phyloP scores from a whole-genome alignment of 2,797 vertebrate genomes.

The Sebastes kiyomatsui region DNA sequence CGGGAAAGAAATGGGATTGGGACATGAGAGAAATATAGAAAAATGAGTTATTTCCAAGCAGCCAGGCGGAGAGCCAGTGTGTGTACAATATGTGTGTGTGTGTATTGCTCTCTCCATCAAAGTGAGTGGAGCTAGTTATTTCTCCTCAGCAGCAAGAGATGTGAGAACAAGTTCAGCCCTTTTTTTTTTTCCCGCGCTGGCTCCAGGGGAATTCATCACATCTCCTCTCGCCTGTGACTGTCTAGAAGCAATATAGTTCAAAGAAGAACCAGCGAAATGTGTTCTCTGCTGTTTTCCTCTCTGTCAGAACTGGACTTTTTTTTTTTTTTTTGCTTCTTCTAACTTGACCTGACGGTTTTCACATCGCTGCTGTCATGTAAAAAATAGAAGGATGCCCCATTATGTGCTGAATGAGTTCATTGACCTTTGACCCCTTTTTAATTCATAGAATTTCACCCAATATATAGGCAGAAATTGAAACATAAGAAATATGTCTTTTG shows the following conservation, averaged over 20 bases:
- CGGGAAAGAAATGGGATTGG: conserved; percentile 7
- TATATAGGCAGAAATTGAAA: neutral
- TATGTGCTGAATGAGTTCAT: neutral
- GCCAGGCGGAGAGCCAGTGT: conserved; percentile 16
- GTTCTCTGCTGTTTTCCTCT: conserved; percentile 47
- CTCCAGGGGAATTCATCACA: conserved; percentile 72
- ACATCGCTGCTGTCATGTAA: neutral
- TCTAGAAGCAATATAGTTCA: conserved; percentile 60
- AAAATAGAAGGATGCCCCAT: neutral
- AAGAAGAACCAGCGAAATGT: conserved; percentile 49
- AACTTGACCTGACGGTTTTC: conserved; percentile 2
- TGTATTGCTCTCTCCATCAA: conserved; percentile 59
- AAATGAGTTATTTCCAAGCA: conserved; percentile 55
- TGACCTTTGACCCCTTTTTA: neutral
- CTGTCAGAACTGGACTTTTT: conserved; percentile 34
- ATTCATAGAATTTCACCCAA: neutral
- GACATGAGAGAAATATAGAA: conserved; percentile 28
- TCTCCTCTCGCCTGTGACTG: conserved; percentile 57
- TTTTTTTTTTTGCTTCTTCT: neutral
- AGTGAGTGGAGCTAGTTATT: conserved; percentile 77
- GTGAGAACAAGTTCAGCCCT: conserved; percentile 71
- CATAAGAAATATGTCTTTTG: neutral
- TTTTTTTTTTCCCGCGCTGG: conserved; percentile 42
- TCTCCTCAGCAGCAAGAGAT: conserved; percentile 69
- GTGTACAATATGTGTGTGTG: conserved; percentile 2